Evolutionary conservation across 2,888 invertebrate species (phyloP).

Genomic region (Amiota communis): DNA sequence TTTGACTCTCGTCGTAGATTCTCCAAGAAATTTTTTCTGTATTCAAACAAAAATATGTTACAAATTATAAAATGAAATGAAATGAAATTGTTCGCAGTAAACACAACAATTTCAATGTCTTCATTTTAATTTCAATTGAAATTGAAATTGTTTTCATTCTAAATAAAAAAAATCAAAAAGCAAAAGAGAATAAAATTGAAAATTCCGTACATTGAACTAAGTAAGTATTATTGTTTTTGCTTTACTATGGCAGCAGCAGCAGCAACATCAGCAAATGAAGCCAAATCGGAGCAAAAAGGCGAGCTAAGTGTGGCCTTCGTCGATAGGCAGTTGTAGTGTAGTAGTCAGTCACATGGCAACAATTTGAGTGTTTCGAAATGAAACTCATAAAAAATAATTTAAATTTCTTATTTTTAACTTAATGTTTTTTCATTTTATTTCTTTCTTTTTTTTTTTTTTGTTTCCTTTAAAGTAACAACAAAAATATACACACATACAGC

Average conservation of each 20-base stretch:
- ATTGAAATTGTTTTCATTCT: too few species aligned
- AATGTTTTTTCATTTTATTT: background rate
- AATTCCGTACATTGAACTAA: slow-evolving; percentile 25
- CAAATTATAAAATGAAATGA: too few species aligned
- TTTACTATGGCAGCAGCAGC: background rate
- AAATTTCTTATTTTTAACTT: slow-evolving; percentile 12
- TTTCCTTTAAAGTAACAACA: slow-evolving; percentile 12
- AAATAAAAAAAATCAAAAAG: too few species aligned
- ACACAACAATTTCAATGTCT: slow-evolving; percentile 20
- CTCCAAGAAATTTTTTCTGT: too few species aligned
- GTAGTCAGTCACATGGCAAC: slow-evolving; percentile 21
- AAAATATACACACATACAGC: too few species aligned
- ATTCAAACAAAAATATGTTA: too few species aligned
- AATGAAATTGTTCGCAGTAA: too few species aligned
- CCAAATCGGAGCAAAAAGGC: slow-evolving; percentile 9
- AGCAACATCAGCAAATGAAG: background rate
- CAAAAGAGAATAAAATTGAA: background rate
- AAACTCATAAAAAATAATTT: slow-evolving; percentile 15
- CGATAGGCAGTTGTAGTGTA: too few species aligned
- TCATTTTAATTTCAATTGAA: slow-evolving; percentile 18
- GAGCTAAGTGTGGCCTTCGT: background rate
- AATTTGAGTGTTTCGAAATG: background rate
- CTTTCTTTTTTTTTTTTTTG: slow-evolving; percentile 14
- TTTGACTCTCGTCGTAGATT: too few species aligned
- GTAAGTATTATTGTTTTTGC: background rate